Conservation (phyloP, 1,140 invertebrate species). For the Cylas formicarius region DNA sequence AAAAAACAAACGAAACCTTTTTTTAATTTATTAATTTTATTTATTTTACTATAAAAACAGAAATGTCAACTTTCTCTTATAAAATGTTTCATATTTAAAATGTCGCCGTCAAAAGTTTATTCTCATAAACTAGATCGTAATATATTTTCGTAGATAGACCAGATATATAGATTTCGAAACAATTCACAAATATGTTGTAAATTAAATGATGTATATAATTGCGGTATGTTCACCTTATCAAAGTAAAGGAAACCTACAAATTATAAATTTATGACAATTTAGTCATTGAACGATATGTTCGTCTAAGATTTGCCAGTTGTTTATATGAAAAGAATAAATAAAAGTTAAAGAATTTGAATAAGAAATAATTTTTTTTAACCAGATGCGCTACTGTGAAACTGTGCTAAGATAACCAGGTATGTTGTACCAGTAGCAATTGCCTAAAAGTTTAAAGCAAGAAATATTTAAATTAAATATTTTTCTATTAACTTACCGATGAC, state of each 20-base stretch:
- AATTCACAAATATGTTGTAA: too few species aligned
- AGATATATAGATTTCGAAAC: too few species aligned
- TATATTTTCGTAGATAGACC: too few species aligned
- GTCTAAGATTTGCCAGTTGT: constrained; percentile 1
- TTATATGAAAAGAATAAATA: neutral
- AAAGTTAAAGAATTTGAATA: neutral
- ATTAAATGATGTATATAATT: too few species aligned
- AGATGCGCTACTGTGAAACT: constrained; percentile 9
- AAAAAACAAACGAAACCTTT: too few species aligned
- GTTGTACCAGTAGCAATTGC: neutral
- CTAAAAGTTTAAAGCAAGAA: too few species aligned
- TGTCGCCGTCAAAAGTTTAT: too few species aligned
- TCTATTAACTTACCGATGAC: constrained; percentile 8
- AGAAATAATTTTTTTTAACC: neutral
- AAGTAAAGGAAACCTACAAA: neutral
- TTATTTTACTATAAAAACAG: too few species aligned
- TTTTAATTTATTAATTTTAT: too few species aligned
- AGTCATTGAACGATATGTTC: neutral
- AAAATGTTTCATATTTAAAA: too few species aligned
- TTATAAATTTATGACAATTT: neutral
- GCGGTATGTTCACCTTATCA: neutral
- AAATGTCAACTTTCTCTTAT: too few species aligned
- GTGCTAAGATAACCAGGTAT: constrained; percentile 7
- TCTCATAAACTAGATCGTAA: too few species aligned
- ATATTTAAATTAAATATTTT: neutral